Conservation (phyloP, 2,888 invertebrate genomes). For the Phyto melanocephala region DNA sequence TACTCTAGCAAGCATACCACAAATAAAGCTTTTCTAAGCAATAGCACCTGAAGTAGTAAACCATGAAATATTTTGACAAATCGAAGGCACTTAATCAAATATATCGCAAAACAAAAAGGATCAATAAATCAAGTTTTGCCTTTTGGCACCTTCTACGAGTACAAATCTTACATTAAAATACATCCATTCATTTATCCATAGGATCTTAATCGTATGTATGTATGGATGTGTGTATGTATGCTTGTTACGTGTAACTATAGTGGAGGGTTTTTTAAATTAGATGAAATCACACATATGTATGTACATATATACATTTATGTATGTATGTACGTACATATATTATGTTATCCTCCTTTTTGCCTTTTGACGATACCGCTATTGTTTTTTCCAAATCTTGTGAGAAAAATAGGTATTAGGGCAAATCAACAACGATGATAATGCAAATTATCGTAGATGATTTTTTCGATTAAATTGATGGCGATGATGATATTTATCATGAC, state of each 20-base stretch:
- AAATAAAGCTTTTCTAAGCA: background rate
- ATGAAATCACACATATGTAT: no score
- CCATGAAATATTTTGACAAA: slow-evolving; percentile 68
- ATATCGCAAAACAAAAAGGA: slow-evolving; percentile 63
- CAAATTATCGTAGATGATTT: slow-evolving; percentile 40
- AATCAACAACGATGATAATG: slow-evolving; percentile 43
- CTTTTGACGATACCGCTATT: no score
- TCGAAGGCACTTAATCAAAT: slow-evolving; percentile 68
- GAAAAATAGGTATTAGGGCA: slow-evolving; percentile 20
- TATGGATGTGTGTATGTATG: background rate
- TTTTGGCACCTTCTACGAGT: slow-evolving; percentile 44
- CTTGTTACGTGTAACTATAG: background rate
- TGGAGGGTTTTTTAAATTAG: background rate
- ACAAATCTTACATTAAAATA: background rate
- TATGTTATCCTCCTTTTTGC: no score
- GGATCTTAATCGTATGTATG: background rate
- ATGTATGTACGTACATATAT: no score
- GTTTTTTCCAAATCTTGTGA: no score
- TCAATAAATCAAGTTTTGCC: slow-evolving; percentile 64
- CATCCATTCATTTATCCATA: background rate
- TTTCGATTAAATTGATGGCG: slow-evolving; percentile 50
- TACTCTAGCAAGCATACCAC: background rate
- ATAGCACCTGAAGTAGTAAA: slow-evolving; percentile 32
- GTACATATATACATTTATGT: no score
- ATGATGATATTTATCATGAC: slow-evolving; percentile 2